phyloP scores from a whole-genome alignment of 2,113 vertebrate genomes.

The Ursus arctos region DNA sequence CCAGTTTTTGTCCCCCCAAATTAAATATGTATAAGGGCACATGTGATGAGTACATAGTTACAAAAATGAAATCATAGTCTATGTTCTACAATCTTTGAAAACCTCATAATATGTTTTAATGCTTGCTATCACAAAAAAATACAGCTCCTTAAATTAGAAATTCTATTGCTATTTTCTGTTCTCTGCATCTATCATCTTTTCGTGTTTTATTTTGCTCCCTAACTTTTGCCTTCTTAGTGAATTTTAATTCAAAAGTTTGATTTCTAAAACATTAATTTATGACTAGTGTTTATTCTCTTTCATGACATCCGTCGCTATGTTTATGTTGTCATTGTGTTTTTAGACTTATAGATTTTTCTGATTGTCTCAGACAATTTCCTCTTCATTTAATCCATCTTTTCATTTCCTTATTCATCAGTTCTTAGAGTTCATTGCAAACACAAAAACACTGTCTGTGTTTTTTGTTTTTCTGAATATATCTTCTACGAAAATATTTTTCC shows the following conservation, averaged over 20 bases:
- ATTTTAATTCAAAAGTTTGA: not conserved
- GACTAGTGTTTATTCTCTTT: not conserved
- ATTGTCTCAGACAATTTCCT: not conserved
- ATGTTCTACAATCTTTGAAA: not conserved
- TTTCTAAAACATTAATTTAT: not conserved
- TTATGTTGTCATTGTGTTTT: not conserved
- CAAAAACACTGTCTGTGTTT: not conserved
- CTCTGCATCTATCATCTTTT: not conserved
- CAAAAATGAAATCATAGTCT: not conserved
- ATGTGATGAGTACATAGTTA: not conserved
- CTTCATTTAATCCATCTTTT: not conserved
- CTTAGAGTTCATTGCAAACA: not conserved
- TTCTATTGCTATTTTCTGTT: not conserved
- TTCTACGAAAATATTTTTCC: not conserved
- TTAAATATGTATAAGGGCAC: not conserved
- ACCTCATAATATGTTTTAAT: not conserved
- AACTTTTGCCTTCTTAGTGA: not conserved
- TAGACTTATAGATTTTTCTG: not conserved
- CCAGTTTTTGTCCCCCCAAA: not conserved
- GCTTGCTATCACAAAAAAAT: not conserved
- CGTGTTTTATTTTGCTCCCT: not conserved
- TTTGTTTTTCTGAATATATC: not conserved
- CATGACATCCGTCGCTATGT: not conserved
- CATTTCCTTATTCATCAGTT: not conserved
- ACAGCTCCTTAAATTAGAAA: not conserved